Conservation (phyloP, 2,888 invertebrate genomes). For the Drosophila nigricruria region DNA sequence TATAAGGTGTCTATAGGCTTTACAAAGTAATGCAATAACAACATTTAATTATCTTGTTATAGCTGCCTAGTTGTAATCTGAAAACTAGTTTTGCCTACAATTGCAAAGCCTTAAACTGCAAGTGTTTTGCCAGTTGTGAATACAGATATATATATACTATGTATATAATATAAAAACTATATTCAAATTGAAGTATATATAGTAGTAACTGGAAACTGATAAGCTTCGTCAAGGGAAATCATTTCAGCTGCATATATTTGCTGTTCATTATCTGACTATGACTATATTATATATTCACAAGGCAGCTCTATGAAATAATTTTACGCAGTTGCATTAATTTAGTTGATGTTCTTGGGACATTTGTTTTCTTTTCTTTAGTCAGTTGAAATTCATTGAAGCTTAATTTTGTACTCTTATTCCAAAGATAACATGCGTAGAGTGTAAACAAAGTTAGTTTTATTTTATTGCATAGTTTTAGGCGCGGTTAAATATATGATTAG, state of each 20-base stretch:
- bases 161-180: background rate
- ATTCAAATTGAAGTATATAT: background rate
- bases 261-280: background rate
- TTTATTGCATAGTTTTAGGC: conserved; percentile 45
- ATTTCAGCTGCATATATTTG: conserved; percentile 3
- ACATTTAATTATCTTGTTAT: background rate
- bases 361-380: background rate
- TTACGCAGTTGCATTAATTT: conserved; percentile 9
- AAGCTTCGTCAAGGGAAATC: conserved; percentile 27
- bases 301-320: background rate
- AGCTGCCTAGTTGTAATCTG: background rate
- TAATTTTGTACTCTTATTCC: conserved; percentile 19
- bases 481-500: background rate
- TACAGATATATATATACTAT: background rate
- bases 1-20: background rate
- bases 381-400: conserved; percentile 24
- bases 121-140: conserved; percentile 9
- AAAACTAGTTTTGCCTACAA: background rate
- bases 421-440: background rate
- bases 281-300: background rate
- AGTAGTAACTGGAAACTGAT: conserved; percentile 35
- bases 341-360: background rate
- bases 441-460: background rate
- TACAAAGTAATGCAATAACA: background rate
- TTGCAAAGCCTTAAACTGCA: conserved; percentile 15